A percentile compares a stretch with the other conserved stretches of the same genome.
Evolutionary conservation across 2,888 invertebrate species (phyloP).

Genomic region (Diplazon laetatorius): DNA sequence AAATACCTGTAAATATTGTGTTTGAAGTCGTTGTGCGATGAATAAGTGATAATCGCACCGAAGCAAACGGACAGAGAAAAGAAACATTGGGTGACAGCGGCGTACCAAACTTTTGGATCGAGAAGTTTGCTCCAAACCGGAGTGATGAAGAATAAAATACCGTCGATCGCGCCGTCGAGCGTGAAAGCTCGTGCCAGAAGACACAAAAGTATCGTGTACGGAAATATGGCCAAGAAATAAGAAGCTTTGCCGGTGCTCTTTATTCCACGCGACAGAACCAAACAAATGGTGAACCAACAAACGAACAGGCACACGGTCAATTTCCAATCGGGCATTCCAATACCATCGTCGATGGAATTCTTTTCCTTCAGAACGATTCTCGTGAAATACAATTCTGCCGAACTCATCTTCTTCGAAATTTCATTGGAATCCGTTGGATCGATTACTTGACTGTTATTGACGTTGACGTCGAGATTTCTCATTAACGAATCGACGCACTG

Average conservation of each 20-base stretch:
- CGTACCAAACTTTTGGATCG: conserved; percentile 86
- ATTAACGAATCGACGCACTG: conserved; percentile 72
- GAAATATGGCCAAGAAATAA: conserved; percentile 89
- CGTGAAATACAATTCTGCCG: conserved; percentile 76
- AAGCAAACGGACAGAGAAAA: conserved; percentile 86
- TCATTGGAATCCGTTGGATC: conserved; percentile 11
- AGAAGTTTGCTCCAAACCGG: conserved; percentile 87
- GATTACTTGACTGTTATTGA: conserved; percentile 23
- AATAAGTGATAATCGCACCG: conserved; percentile 85
- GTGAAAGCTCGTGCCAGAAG: conserved; percentile 86
- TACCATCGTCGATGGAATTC: conserved; percentile 83
- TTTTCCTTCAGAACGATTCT: conserved; percentile 84
- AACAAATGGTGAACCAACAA: conserved; percentile 84
- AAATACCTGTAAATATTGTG: conserved; percentile 85
- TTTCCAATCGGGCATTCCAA: conserved; percentile 85
- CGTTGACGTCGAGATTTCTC: conserved; percentile 23
- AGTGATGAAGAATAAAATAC: conserved; percentile 86
- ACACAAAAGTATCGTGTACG: conserved; percentile 85
- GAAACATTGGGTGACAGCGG: conserved; percentile 86
- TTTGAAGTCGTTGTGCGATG: conserved; percentile 85
- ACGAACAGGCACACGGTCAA: conserved; percentile 83
- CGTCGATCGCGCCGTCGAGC: conserved; percentile 85
- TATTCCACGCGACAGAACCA: conserved; percentile 84
- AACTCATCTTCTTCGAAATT: conserved; percentile 67
- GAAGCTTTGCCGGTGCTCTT: conserved; percentile 86